Percentiles rank a stretch among this genome's conserved stretches.
These are phyloP conservation scores for Tetranychus truncatus DNA, from an alignment of 2,888 invertebrate genomes.

Conservation along the genomic window DNA sequence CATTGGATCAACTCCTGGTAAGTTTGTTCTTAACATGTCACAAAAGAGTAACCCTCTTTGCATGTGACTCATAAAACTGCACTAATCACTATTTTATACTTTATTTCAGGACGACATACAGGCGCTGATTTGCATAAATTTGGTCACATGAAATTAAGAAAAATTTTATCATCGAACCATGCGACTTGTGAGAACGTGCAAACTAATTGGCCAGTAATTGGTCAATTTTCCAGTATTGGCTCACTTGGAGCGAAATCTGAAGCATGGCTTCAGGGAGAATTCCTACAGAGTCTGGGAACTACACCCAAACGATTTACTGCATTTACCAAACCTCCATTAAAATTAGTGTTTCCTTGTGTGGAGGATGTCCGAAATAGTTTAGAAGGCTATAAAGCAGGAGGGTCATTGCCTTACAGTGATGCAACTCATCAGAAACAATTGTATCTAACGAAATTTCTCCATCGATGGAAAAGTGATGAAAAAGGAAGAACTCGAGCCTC, in stretches of 20 bases:
- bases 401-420: slow-evolving; percentile 62
- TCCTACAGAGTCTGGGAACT: slow-evolving; percentile 24
- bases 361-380: slow-evolving; percentile 68
- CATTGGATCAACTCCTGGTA: slow-evolving; percentile 58
- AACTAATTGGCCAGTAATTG: slow-evolving; percentile 50
- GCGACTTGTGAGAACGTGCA: slow-evolving; percentile 33
- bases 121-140: slow-evolving; percentile 42
- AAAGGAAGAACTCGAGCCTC: slow-evolving; percentile 57
- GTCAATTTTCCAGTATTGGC: slow-evolving; percentile 80
- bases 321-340: slow-evolving; percentile 6
- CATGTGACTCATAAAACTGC: not conserved
- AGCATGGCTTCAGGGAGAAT: slow-evolving; percentile 29
- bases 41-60: too few species aligned
- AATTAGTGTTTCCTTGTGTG: slow-evolving; percentile 50
- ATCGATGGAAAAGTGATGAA: slow-evolving; percentile 60
- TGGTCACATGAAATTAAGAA: slow-evolving; percentile 43
- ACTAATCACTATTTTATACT: not conserved
- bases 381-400: slow-evolving; percentile 65
- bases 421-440: slow-evolving; percentile 45
- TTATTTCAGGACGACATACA: slow-evolving; percentile 43
- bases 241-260: slow-evolving; percentile 48
- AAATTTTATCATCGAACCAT: slow-evolving; percentile 33
- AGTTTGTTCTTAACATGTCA: not conserved
- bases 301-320: not conserved
- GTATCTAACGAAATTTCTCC: slow-evolving; percentile 57